These are phyloP conservation scores for Hydrocynus forskahlii DNA, from an alignment of 2,797 vertebrate species.

Conservation along the genomic window DNA sequence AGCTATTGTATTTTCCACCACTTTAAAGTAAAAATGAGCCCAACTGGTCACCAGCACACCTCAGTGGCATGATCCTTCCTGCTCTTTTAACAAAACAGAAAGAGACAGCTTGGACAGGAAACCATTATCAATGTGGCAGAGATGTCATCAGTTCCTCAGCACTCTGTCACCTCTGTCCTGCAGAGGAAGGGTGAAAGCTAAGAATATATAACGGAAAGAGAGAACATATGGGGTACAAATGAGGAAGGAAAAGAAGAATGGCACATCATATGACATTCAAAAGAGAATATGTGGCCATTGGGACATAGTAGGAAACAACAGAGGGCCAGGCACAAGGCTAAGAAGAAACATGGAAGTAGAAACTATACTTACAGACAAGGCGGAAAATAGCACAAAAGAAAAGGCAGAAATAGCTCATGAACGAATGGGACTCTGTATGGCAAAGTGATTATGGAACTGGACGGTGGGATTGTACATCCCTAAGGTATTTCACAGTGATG, in stretches of 20 bases:
- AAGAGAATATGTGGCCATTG: constrained; percentile 35
- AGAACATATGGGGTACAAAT: constrained; percentile 44
- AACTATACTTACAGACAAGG: constrained; percentile 16
- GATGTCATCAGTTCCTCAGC: constrained; percentile 40
- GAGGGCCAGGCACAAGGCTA: constrained; percentile 14
- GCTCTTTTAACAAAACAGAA: constrained; percentile 35
- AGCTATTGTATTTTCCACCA: neutral
- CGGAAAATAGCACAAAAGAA: constrained; percentile 47
- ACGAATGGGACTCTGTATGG: constrained; percentile 29
- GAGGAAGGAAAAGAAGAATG: constrained; percentile 61
- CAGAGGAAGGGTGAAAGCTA: constrained; percentile 59
- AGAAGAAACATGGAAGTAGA: constrained; percentile 22
- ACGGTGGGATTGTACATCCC: neutral
- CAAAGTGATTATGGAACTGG: constrained; percentile 28
- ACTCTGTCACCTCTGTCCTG: constrained; percentile 40
- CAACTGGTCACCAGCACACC: neutral
- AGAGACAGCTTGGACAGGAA: constrained; percentile 40
- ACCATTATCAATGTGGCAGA: constrained; percentile 37
- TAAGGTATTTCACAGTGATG: constrained; percentile 32
- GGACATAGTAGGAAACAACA: constrained; percentile 42
- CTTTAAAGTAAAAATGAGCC: neutral
- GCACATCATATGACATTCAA: constrained; percentile 40
- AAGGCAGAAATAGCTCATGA: constrained; percentile 40
- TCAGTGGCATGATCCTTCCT: constrained; percentile 26
- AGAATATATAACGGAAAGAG: constrained; percentile 50